Conservation (phyloP, 1,140 invertebrate species). For the Ceratoteleas bidentatus region DNA sequence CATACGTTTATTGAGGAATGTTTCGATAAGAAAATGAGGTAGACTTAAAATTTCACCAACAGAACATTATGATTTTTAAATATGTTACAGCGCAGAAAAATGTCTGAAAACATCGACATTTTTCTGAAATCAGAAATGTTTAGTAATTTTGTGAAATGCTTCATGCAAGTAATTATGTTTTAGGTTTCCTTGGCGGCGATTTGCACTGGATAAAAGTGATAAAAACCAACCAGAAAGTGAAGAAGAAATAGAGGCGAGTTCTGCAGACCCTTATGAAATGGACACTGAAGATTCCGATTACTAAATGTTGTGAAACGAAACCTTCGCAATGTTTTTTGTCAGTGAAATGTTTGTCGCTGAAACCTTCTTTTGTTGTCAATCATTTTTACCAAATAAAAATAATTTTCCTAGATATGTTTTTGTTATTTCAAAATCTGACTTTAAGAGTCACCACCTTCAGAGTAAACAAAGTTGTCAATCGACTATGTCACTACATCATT, state of each 20-base stretch:
- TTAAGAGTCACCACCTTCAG: not conserved
- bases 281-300: conserved; percentile 73
- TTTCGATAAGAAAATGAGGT: conserved; percentile 76
- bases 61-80: too few relatives aligned
- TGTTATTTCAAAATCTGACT: not conserved
- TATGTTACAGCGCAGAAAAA: too few relatives aligned
- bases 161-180: not conserved
- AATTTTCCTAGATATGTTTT: not conserved
- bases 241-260: conserved; percentile 74
- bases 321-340: too few relatives aligned
- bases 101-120: too few relatives aligned
- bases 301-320: conserved; percentile 2
- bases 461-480: not conserved
- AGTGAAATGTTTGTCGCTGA: not conserved
- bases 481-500: not conserved
- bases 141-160: not conserved
- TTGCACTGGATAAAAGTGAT: conserved; percentile 72
- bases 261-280: conserved; percentile 68
- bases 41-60: too few relatives aligned
- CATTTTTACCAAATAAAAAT: not conserved
- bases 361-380: not conserved
- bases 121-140: too few relatives aligned
- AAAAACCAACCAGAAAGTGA: conserved; percentile 75
- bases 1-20: conserved; percentile 77
- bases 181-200: conserved; percentile 77